Percentiles rank a stretch among this genome's conserved stretches.
These are phyloP conservation scores for Aphrophora alni DNA, from an alignment of 2,888 invertebrate genomes.

Conservation along the genomic window DNA sequence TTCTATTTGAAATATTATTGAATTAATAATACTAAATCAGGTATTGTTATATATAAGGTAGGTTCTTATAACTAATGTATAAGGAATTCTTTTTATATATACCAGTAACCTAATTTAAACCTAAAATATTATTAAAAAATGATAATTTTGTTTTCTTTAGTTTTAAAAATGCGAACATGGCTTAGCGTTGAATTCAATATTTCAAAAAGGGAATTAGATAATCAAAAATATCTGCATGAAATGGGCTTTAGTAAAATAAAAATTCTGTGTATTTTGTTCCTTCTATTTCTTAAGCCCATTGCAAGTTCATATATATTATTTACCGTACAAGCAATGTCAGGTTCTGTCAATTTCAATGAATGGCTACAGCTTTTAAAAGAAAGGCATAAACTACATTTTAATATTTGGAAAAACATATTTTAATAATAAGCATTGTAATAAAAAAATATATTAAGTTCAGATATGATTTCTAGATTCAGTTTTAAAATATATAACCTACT, in stretches of 20 bases:
- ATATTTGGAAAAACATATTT: background rate
- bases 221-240: background rate
- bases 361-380: no score
- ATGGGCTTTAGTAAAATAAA: background rate
- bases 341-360: no score
- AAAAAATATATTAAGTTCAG: background rate
- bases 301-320: no score
- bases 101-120: no score
- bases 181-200: background rate
- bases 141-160: no score
- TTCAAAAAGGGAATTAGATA: background rate
- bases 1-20: no score
- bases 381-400: background rate
- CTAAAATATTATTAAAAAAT: no score
- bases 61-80: slow-evolving; percentile 2
- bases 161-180: no score
- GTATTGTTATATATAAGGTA: no score
- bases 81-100: background rate
- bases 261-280: background rate
- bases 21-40: no score
- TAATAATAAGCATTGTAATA: background rate
- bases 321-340: background rate
- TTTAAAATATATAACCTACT: background rate
- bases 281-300: background rate
- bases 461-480: background rate